Conservation (phyloP, 2,888 invertebrate genomes). For the Psylliodes chrysocephalus region DNA sequence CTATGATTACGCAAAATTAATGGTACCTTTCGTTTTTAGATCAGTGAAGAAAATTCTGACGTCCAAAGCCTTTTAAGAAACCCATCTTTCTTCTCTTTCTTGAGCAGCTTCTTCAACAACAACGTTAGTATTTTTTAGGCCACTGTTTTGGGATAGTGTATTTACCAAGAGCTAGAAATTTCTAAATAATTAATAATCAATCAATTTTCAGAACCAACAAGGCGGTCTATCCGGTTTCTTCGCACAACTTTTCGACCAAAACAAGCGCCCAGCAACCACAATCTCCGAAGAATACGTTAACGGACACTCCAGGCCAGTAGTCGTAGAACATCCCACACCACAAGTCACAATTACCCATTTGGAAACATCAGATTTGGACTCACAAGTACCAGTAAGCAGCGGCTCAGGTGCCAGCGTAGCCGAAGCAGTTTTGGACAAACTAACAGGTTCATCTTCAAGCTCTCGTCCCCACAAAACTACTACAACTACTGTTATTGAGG, state of each 20-base stretch:
- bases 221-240: not conserved
- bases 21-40: not conserved
- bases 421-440: not conserved
- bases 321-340: too few relatives aligned
- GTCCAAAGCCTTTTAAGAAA: not conserved
- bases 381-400: too few relatives aligned
- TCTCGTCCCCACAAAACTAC: not conserved
- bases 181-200: not conserved
- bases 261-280: not conserved
- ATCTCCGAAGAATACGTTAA: slow-evolving; percentile 1
- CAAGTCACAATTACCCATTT: not conserved
- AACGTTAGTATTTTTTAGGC: not conserved
- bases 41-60: slow-evolving; percentile 6
- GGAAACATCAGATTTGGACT: not conserved
- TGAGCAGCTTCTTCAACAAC: not conserved
- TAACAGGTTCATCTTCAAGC: not conserved
- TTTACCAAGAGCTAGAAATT: too few relatives aligned
- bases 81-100: slow-evolving; percentile 10
- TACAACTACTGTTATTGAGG: not conserved
- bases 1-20: too few relatives aligned
- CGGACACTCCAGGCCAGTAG: not conserved
- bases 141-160: not conserved
- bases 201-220: not conserved
- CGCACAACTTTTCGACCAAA: not conserved
- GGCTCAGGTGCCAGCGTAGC: too few relatives aligned